Evolutionary conservation across 2,113 vertebrate genomes (phyloP).

Genomic region (Megaceryle torquata): DNA sequence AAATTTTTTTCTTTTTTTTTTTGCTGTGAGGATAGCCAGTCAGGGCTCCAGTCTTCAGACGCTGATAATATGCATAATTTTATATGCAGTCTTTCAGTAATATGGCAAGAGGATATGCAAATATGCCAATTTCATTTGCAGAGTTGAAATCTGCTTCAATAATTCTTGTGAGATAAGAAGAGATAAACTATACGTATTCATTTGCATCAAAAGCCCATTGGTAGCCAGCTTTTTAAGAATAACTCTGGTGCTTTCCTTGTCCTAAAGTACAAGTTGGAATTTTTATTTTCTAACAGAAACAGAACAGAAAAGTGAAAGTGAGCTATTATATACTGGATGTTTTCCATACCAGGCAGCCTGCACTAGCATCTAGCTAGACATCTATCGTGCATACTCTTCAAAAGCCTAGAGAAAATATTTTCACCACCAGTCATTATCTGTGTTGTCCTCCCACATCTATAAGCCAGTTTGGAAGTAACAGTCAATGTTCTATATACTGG

Average conservation of each 20-base stretch:
- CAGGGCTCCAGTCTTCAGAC: background rate
- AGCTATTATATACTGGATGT: background rate
- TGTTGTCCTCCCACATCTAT: background rate
- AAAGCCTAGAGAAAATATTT: background rate
- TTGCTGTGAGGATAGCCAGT: background rate
- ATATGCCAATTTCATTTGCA: conserved; percentile 44
- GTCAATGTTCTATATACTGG: background rate
- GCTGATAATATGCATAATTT: conserved; percentile 23
- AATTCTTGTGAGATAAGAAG: conserved; percentile 37
- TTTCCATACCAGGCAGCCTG: background rate
- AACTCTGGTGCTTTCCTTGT: conserved; percentile 3
- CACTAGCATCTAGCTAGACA: background rate
- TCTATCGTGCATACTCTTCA: background rate
- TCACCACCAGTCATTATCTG: background rate
- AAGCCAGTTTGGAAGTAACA: background rate
- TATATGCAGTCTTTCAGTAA: conserved; percentile 29
- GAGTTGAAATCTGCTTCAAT: conserved; percentile 29
- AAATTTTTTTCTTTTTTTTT: background rate
- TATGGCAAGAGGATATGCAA: conserved; percentile 50
- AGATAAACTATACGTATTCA: conserved; percentile 42
- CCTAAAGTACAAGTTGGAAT: background rate
- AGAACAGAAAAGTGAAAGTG: background rate
- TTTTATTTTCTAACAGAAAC: conserved; percentile 17
- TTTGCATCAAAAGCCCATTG: conserved; percentile 36
- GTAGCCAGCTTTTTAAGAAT: conserved; percentile 12